Conservation (phyloP, 2,888 invertebrate genomes). For the Cheiracanthium punctorium region DNA sequence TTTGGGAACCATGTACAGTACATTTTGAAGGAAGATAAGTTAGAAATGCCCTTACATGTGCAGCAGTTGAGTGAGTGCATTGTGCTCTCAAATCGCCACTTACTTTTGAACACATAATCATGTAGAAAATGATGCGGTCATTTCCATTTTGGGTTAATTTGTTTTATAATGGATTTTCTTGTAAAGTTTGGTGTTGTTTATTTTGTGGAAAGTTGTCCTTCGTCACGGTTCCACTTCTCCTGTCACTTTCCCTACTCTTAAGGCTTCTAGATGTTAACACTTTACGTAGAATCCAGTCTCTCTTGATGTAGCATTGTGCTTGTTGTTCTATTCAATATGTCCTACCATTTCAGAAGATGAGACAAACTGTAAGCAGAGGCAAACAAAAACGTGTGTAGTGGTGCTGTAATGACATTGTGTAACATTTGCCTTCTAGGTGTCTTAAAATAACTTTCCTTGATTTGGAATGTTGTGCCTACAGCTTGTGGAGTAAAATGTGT, state of each 20-base stretch:
- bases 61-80: too few species aligned
- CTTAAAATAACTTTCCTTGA: slow-evolving; percentile 59
- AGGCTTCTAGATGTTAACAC: slow-evolving; percentile 63
- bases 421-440: slow-evolving; percentile 67
- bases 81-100: too few species aligned
- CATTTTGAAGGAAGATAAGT: too few species aligned
- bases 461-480: slow-evolving; percentile 59
- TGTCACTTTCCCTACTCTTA: slow-evolving; percentile 53
- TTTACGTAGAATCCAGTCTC: slow-evolving; percentile 47
- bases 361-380: background rate
- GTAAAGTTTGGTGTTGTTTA: background rate
- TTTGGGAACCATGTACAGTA: too few species aligned
- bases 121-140: too few species aligned
- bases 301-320: slow-evolving; percentile 66
- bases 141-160: too few species aligned
- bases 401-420: slow-evolving; percentile 53
- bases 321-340: slow-evolving; percentile 44
- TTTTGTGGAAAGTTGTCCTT: background rate
- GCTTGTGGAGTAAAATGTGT: slow-evolving; percentile 12
- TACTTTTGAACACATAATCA: too few species aligned
- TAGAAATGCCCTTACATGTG: too few species aligned
- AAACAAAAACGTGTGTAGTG: slow-evolving; percentile 41
- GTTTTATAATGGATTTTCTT: too few species aligned
- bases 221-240: background rate
- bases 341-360: slow-evolving; percentile 4